Evolutionary conservation across 2,797 vertebrate species (phyloP), one percentile per base, ranked within the genome.

Genomic region (Oryzias dopingdopingensis): DNA sequence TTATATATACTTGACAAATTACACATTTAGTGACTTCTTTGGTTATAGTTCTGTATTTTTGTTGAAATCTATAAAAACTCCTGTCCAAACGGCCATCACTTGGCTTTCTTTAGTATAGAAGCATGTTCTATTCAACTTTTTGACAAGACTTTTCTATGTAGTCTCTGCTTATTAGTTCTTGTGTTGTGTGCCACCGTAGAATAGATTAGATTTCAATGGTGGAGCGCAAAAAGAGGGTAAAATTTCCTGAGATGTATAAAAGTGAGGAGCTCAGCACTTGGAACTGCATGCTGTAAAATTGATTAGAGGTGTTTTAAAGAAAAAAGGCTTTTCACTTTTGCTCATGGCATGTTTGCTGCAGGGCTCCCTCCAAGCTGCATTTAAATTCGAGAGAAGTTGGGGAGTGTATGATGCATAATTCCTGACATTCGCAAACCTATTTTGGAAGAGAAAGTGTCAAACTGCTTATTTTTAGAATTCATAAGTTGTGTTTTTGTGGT

Each of bases 331-430:
- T 74, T 57, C 51, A 64, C 42, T 37, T 59, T 74, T 65, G 49
- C 70, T 74, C 23, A 14, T 57, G 71, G 77, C 60, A 5, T 49
- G 56, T 69, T 51, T 65, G 81, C 84, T 87, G 56, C 75, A 51
- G 76, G 76, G 69, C 71, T 86, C 20, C 76, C 82, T 74, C 48
- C 20, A 17, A 87, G 84, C 78, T 56, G 50, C n/a, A 42, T 77
- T 88, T 86, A 77, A 72, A 74, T 84, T 77, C 74, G 52, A 81
- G 54, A 59, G 59, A 56, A 64, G 61, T 53, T 42, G 26, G 52
- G 14, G 61, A 76, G 67, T 57, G 52, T 12, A 23, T 52, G 44
- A 24, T 63, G 65, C 70, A 56, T 63, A 55, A 48, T 6, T 44
- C 17, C 23, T 37, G 29, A 57, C 13, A 41, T 37, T 49, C 17